Evolutionary conservation across 2,888 invertebrate genomes (phyloP).

Genomic region (Sycophila texana): DNA sequence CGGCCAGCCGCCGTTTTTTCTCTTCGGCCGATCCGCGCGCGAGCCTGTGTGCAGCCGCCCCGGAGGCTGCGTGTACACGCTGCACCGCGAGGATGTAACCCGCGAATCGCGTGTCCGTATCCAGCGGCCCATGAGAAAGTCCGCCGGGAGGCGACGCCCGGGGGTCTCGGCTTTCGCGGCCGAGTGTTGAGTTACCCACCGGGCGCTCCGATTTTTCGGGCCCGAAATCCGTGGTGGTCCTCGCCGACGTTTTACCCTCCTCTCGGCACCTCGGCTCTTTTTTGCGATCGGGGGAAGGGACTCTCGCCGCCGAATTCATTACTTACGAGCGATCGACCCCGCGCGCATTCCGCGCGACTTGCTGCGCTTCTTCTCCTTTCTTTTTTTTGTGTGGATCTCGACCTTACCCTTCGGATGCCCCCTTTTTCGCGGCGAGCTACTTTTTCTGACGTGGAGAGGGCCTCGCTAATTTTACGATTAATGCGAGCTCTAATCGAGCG

Average conservation of each 20-base stretch:
- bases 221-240: constrained; percentile 63
- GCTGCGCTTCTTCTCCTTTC: no score
- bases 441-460: neutral
- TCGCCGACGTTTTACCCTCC: neutral
- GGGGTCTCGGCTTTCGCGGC: constrained; percentile 64
- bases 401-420: no score
- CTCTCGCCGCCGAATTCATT: constrained; percentile 31
- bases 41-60: constrained; percentile 37
- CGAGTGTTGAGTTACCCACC: constrained; percentile 71
- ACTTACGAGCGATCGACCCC: constrained; percentile 39
- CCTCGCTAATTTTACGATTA: constrained; percentile 24
- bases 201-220: constrained; percentile 59
- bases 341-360: neutral
- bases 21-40: constrained; percentile 44
- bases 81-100: no score
- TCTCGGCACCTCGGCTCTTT: constrained; percentile 12
- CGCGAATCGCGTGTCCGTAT: no score
- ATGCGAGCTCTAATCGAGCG: constrained; percentile 26
- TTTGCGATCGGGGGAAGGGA: constrained; percentile 21
- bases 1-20: neutral
- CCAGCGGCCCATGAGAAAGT: neutral
- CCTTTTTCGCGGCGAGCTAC: no score
- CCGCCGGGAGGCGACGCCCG: neutral
- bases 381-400: no score
- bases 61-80: neutral